phyloP scores from a whole-genome alignment of 1,140 invertebrate species.

The Sycophaga agraensis region DNA sequence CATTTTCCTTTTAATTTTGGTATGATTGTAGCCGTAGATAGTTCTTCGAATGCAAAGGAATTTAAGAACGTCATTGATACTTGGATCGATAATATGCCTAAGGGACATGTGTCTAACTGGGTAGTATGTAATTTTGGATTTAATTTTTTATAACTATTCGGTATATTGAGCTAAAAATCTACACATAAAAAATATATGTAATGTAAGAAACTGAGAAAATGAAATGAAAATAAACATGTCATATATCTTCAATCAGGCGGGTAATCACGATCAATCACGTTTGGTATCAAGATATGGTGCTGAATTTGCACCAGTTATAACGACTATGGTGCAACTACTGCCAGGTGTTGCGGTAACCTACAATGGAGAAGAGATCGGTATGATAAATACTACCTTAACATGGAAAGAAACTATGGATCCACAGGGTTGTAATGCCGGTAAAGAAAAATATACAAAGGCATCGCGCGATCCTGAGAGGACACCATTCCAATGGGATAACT shows the following conservation, averaged over 20 bases:
- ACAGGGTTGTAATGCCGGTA: slow-evolving; percentile 61
- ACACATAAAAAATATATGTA: background rate
- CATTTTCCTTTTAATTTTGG: slow-evolving; percentile 69
- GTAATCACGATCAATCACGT: slow-evolving; percentile 67
- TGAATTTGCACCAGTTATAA: slow-evolving; percentile 66
- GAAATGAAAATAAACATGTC: too few species aligned
- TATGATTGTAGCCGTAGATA: slow-evolving; percentile 48
- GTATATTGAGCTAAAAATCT: background rate
- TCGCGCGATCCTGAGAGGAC: slow-evolving; percentile 70
- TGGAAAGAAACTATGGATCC: slow-evolving; percentile 64
- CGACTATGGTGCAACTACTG: slow-evolving; percentile 70
- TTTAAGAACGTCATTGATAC: slow-evolving; percentile 49
- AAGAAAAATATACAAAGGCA: slow-evolving; percentile 54
- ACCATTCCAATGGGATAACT: slow-evolving; percentile 74
- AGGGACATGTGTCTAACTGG: slow-evolving; percentile 55
- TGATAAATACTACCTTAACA: slow-evolving; percentile 63
- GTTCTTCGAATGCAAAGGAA: slow-evolving; percentile 52
- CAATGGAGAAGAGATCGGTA: slow-evolving; percentile 74
- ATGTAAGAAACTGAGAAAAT: slow-evolving; percentile 1
- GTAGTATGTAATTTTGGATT: slow-evolving; percentile 42
- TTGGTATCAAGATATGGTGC: slow-evolving; percentile 64
- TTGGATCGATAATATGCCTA: slow-evolving; percentile 58
- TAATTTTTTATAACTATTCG: background rate
- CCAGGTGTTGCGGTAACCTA: slow-evolving; percentile 77
- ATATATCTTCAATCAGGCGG: slow-evolving; percentile 57